Evolutionary conservation across 2,797 vertebrate species (phyloP), one percentile per base, ranked within the genome.

Genomic region (Selene dorsalis): DNA sequence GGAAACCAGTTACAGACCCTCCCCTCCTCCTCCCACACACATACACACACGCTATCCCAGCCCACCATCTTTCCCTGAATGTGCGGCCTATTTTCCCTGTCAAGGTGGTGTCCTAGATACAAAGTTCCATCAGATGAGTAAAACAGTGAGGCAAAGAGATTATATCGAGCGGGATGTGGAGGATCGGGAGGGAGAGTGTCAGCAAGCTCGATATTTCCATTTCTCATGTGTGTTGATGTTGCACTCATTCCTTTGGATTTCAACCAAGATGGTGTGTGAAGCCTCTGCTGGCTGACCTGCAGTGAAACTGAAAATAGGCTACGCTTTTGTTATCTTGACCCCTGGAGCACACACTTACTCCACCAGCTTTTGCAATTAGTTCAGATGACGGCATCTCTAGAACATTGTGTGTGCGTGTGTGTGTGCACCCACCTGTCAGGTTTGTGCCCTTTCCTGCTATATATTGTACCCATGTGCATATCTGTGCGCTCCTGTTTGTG

Each of bases 51-150:
- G 56, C 76, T 61, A 73, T 84, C 68, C 73, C 66, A 78, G 67
- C 85, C 75, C 84, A 80, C 87, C 58, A 80, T 86, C 85, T 86
- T 86, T 75, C 87, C 88, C 78, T 79, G 71, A 88, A 73, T 93
- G 81, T 85, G 41, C 75, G 93, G 71, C 94, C 95, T 93, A 95
- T 92, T 92, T 96, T 93, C 82, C 74, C 84, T 85, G 83, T 92
- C 89, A 93, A 93, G 90, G 92, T 94, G 91, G 88, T 91, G 94
- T 91, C 94, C 95, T 90, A 95, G 92, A 94, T 96, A 93, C 85
- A 85, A 89, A 90, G 81, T 87, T 92, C 77, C 58, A 64, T 83
- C 79, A 55, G 64, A 90, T 87, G 81, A 86, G 86, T 92, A 84
- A 90, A 91, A 87, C 73, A 77, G 73, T 73, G 72, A 69, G 50